Base-by-base conservation (phyloP, 2,797 vertebrate species). In the Rhabdophis nuchalis region DNA sequence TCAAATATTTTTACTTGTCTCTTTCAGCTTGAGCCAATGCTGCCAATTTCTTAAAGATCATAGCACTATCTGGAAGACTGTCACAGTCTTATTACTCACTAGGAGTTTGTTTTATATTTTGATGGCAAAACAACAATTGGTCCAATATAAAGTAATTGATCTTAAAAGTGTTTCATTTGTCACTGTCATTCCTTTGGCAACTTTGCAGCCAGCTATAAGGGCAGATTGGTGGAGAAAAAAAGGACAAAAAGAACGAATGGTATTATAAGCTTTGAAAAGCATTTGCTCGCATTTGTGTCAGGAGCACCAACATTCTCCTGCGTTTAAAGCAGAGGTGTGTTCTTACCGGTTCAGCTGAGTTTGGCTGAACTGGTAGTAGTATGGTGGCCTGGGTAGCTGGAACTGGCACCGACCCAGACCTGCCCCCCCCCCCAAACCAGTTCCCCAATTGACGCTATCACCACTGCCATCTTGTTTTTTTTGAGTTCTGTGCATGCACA, bases 61-160 rank as follows among this genome's bases (percentile, higher is more conserved):
- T 50, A 36, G 53, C 93, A 91, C 82, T 92, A 94, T 90, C 90
- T 86, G 77, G 41, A 85, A 93, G 92, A 90, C 87, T 93, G 93
- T 95, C 93, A 82, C 92, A 89, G 89, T 90, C 94, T 94, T 93
- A 94, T 91, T 92, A 94, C 93, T 96, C 91, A 90, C 87, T 72
- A 93, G 53, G 91, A 95, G 95, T 93, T 93, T 92, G 94, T 92
- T 95, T 96, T 96, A 86, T 92, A 95, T 95, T 95, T 92, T 92
- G 92, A 95, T 92, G 86, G n/a, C 68, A 60, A 93, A 96, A 85
- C 18, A 60, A 92, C 87, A 94, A 86, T 92, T 93, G 92, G 91
- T 93, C 41, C 72, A 91, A 88, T 41, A 85, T 60, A 52, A 94
- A 90, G 56, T 92, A 94, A 95, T 95, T 94, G 90, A 90, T 94